phyloP scores from a whole-genome alignment of 2,888 invertebrate genomes.

The Dicranocentrus wangi region DNA sequence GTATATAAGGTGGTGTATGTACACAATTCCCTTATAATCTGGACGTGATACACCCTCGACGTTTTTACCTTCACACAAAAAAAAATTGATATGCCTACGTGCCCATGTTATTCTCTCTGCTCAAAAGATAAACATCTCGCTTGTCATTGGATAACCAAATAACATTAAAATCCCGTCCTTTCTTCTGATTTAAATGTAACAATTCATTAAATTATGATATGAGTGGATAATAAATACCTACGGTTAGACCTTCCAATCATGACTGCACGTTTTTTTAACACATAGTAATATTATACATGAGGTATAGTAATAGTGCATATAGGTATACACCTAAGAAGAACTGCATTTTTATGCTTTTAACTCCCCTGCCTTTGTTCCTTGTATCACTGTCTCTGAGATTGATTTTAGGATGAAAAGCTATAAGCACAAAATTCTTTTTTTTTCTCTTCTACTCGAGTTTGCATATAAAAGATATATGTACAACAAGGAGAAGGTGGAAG shows the following conservation, averaged over 20 bases:
- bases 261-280: constrained; percentile 6
- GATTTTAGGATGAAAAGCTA: no score
- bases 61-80: constrained; percentile 1
- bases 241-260: constrained; percentile 33
- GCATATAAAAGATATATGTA: no score
- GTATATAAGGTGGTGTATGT: constrained; percentile 1
- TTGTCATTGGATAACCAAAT: constrained; percentile 53
- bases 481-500: no score
- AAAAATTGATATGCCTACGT: background rate
- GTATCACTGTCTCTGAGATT: no score
- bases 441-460: no score
- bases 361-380: no score
- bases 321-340: background rate
- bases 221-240: constrained; percentile 47
- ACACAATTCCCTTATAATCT: constrained; percentile 11
- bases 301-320: no score
- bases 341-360: background rate
- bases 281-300: background rate
- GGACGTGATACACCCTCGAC: constrained; percentile 50
- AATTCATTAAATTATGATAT: constrained; percentile 58
- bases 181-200: constrained; percentile 55
- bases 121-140: constrained; percentile 56
- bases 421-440: no score
- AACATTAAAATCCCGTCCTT: constrained; percentile 49
- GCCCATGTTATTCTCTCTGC: background rate